These are phyloP conservation scores for Chloroclysta siterata DNA, from an alignment of 2,888 invertebrate species.

Conservation along the genomic window DNA sequence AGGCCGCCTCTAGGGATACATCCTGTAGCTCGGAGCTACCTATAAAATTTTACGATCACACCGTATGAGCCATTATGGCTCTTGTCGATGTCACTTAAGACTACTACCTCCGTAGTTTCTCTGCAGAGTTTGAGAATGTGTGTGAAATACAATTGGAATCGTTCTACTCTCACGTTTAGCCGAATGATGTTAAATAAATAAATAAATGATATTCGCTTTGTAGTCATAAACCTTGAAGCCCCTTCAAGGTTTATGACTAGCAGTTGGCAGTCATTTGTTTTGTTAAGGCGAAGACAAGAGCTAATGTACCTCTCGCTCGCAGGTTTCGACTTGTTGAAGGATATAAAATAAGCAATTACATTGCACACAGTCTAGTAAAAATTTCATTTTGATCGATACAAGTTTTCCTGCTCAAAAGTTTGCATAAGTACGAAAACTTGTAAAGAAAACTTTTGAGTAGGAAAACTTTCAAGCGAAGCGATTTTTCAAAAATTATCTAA, in stretches of 20 bases:
- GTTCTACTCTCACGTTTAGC: slow-evolving; percentile 8
- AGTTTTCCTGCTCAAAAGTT: too few species aligned
- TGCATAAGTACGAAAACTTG: not conserved
- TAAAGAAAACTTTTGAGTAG: too few species aligned
- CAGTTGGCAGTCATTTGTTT: slow-evolving; percentile 18
- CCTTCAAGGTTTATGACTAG: slow-evolving; percentile 12
- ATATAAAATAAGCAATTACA: too few species aligned
- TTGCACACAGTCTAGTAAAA: too few species aligned
- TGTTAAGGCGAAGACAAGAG: not conserved
- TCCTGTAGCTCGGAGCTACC: slow-evolving; percentile 64
- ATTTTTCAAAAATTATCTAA: too few species aligned
- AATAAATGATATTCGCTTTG: slow-evolving; percentile 23
- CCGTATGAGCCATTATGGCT: slow-evolving; percentile 75
- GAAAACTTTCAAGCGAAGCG: too few species aligned
- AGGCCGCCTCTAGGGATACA: slow-evolving; percentile 63
- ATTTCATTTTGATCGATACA: too few species aligned
- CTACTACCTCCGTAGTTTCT: slow-evolving; percentile 67
- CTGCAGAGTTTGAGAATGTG: slow-evolving; percentile 51
- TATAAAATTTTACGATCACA: slow-evolving; percentile 80
- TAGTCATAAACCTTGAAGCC: too few species aligned
- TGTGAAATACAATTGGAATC: slow-evolving; percentile 24
- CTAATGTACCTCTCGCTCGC: too few species aligned
- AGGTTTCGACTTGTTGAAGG: too few species aligned
- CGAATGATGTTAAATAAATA: too few species aligned
- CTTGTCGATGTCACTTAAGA: slow-evolving; percentile 73